phyloP scores from a whole-genome alignment of 2,888 invertebrate genomes.

The Eupithecia abbreviata region DNA sequence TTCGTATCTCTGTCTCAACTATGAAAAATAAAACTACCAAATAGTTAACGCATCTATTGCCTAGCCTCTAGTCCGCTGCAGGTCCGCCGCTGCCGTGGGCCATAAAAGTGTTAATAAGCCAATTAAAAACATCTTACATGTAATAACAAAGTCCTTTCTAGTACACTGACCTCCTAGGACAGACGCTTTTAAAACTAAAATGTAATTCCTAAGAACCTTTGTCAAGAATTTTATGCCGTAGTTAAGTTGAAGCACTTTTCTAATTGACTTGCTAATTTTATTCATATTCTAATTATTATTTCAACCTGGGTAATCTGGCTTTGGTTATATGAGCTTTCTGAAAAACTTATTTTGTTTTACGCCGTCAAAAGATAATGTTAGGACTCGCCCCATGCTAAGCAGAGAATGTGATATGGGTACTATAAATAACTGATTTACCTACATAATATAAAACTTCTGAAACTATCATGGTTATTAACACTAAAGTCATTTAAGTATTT shows the following conservation, averaged over 20 bases:
- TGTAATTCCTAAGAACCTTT: conserved; percentile 21
- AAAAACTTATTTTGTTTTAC: not conserved
- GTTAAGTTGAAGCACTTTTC: conserved; percentile 25
- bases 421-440: too few species aligned
- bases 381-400: not conserved
- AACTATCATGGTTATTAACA: too few species aligned
- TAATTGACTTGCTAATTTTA: conserved; percentile 33
- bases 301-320: not conserved
- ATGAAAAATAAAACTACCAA: not conserved
- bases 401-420: too few species aligned
- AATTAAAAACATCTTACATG: not conserved
- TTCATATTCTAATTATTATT: conserved; percentile 21
- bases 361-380: not conserved
- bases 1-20: too few species aligned
- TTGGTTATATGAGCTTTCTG: conserved; percentile 16
- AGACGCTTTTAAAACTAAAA: conserved; percentile 7
- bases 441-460: too few species aligned
- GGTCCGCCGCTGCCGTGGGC: too few species aligned
- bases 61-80: too few species aligned
- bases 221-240: conserved; percentile 24
- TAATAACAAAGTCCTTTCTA: not conserved
- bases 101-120: not conserved
- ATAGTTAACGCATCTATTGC: not conserved
- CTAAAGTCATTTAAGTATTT: too few species aligned
- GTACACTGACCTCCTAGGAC: not conserved